Conservation (phyloP, 2,797 vertebrate genomes). For the Crax fasciolata region DNA sequence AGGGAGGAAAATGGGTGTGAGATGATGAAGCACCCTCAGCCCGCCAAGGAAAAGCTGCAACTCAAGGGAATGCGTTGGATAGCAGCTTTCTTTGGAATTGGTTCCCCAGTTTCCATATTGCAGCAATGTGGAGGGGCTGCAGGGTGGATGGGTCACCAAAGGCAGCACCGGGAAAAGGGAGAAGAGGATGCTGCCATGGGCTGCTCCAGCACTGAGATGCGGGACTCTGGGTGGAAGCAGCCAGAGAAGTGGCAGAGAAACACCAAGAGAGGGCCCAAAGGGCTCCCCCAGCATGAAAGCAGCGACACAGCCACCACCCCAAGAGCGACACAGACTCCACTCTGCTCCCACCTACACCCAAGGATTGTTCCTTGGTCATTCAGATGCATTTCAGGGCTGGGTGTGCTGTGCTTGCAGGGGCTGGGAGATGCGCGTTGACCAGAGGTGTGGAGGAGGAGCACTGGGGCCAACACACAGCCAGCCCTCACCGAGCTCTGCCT, state of each 20-base stretch:
- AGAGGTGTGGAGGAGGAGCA: background rate
- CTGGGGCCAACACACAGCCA: background rate
- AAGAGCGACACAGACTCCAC: accelerated
- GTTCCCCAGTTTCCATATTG: background rate
- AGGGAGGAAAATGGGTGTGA: no score
- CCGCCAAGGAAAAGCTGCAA: background rate
- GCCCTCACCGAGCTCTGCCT: no score
- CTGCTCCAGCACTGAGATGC: background rate
- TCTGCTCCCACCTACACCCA: background rate
- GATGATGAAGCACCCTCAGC: no score
- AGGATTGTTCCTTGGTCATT: background rate
- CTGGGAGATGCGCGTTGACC: accelerated
- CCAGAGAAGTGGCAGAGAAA: background rate
- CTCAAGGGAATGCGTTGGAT: background rate
- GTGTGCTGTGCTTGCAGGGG: background rate
- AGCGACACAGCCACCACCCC: background rate
- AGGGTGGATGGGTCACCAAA: background rate
- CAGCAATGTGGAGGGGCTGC: background rate
- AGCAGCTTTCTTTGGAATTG: background rate
- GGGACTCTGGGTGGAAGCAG: background rate
- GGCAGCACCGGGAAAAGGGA: no score
- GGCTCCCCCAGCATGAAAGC: background rate
- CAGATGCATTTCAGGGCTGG: background rate
- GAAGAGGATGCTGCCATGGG: background rate
- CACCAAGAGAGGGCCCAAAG: accelerated